Percentiles rank a stretch among this genome's conserved stretches.
These are phyloP conservation scores for Iselma pallidipennis DNA, from an alignment of 2,888 invertebrate genomes.

Conservation along the genomic window DNA sequence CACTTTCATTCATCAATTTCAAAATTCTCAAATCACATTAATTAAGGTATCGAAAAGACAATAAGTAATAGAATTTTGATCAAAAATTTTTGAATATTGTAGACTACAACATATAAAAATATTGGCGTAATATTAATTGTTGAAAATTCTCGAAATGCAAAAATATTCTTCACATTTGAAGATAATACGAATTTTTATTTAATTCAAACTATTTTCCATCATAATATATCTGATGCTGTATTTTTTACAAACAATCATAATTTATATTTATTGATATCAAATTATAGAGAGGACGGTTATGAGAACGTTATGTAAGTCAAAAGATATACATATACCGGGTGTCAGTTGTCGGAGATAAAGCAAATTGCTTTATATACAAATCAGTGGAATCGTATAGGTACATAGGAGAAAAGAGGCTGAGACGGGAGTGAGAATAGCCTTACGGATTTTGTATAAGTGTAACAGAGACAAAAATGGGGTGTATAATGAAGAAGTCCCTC, in stretches of 20 bases:
- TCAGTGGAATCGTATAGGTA: no score
- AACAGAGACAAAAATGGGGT: no score
- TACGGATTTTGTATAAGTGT: no score
- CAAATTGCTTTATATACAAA: no score
- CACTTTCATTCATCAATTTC: conserved; percentile 1
- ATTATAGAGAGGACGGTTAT: neutral
- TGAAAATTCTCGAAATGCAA: neutral
- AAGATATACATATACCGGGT: no score
- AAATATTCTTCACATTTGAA: conserved; percentile 4
- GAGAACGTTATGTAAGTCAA: neutral
- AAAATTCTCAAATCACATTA: neutral
- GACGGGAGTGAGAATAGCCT: no score
- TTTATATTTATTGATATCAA: conserved; percentile 13
- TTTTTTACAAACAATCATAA: conserved; percentile 40
- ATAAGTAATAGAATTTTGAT: neutral
- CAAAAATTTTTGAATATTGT: neutral
- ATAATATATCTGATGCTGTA: conserved; percentile 33
- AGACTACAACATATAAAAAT: conserved; percentile 4
- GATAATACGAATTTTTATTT: conserved; percentile 7
- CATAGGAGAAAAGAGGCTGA: no score
- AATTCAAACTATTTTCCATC: conserved; percentile 33
- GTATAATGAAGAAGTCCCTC: no score
- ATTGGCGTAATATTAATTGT: conserved; percentile 6
- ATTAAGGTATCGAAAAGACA: neutral
- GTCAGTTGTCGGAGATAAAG: no score